phyloP scores from a whole-genome alignment of 1,140 invertebrate genomes.

The Heliconius nattereri region DNA sequence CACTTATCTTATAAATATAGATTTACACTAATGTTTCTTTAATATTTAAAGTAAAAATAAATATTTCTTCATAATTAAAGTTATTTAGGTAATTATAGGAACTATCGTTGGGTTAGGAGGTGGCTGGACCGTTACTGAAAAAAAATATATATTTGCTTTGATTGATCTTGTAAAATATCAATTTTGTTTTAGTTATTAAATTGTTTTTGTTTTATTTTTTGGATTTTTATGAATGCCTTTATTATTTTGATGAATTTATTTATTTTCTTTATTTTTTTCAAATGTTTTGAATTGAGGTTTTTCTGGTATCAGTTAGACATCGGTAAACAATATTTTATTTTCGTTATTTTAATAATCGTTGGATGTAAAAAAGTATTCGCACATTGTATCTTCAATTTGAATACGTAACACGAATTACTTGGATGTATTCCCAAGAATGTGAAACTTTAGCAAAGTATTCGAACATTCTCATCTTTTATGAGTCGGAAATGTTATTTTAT shows the following conservation, averaged over 20 bases:
- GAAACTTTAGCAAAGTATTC: constrained; percentile 32
- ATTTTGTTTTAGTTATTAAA: background rate
- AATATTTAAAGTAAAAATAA: constrained; percentile 73
- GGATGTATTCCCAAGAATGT: constrained; percentile 39
- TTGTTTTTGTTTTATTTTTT: background rate
- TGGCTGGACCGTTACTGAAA: constrained; percentile 69
- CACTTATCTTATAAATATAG: constrained; percentile 62
- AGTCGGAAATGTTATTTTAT: constrained; percentile 37
- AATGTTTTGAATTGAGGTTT: no score
- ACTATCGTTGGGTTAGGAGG: constrained; percentile 81
- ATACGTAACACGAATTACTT: constrained; percentile 36
- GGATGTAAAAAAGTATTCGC: background rate
- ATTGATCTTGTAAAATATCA: no score
- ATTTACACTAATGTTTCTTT: constrained; percentile 61
- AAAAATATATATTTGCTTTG: background rate
- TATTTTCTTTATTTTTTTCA: no score
- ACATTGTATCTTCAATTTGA: constrained; percentile 20
- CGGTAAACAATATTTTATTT: no score
- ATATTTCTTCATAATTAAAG: constrained; percentile 75
- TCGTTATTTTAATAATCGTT: no score
- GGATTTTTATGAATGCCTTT: background rate
- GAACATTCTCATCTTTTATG: constrained; percentile 42
- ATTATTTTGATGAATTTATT: background rate
- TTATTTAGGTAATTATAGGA: constrained; percentile 82
- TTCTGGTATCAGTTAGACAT: no score